phyloP scores from a whole-genome alignment of 1,140 invertebrate species.

The Hypothenemus hampei region DNA sequence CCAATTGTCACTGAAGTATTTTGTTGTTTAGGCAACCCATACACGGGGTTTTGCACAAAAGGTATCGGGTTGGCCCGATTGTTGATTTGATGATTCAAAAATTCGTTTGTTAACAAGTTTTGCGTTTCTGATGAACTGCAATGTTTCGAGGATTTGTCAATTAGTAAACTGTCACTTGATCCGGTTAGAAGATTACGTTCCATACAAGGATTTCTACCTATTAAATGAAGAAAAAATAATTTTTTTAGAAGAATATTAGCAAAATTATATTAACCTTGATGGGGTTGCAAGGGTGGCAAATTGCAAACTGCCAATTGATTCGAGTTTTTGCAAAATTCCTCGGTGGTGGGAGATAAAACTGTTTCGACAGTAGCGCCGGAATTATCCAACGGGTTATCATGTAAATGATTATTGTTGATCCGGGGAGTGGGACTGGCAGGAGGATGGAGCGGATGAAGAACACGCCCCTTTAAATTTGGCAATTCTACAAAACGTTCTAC shows the following conservation, averaged over 20 bases:
- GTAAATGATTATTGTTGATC: slow-evolving; percentile 44
- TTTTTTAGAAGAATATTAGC: background rate
- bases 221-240: no score
- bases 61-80: slow-evolving; percentile 60
- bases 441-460: slow-evolving; percentile 39
- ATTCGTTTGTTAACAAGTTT: slow-evolving; percentile 45
- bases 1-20: slow-evolving; percentile 41
- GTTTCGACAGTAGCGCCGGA: slow-evolving; percentile 46
- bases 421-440: slow-evolving; percentile 41
- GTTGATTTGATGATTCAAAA: slow-evolving; percentile 41
- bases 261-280: slow-evolving; percentile 55
- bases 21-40: slow-evolving; percentile 52
- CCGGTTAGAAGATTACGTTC: slow-evolving; percentile 72
- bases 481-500: slow-evolving; percentile 79
- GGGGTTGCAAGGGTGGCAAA: slow-evolving; percentile 61
- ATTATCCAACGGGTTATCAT: slow-evolving; percentile 38
- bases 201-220: slow-evolving; percentile 72
- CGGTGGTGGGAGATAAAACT: slow-evolving; percentile 48
- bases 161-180: slow-evolving; percentile 58
- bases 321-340: slow-evolving; percentile 50
- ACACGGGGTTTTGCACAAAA: slow-evolving; percentile 73
- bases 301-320: slow-evolving; percentile 47
- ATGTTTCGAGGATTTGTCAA: slow-evolving; percentile 66
- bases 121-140: slow-evolving; percentile 47
- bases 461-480: slow-evolving; percentile 50